Evolutionary conservation across 1,140 invertebrate genomes (phyloP).

Genomic region (Drosophila tropicalis): DNA sequence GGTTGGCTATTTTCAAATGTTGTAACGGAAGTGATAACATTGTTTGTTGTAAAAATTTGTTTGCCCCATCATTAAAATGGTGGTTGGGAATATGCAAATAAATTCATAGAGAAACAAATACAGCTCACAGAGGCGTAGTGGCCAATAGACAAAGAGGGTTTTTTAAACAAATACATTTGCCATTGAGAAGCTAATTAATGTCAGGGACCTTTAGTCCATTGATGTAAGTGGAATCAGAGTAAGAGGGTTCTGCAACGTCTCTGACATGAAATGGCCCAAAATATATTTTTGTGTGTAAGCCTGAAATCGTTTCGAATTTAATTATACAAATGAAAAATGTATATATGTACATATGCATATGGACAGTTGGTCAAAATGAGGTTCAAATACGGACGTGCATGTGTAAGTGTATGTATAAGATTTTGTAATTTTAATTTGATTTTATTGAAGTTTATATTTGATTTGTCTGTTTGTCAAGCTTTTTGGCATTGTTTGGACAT

Average conservation of each 20-base stretch:
- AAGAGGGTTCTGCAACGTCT: neutral
- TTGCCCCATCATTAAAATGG: slow-evolving; percentile 47
- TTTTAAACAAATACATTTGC: no score
- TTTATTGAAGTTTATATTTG: slow-evolving; percentile 49
- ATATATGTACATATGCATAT: neutral
- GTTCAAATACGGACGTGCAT: slow-evolving; percentile 20
- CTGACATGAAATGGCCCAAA: neutral
- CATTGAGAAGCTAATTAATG: no score
- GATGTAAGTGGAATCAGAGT: no score
- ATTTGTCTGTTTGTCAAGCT: slow-evolving; percentile 32
- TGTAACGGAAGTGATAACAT: slow-evolving; percentile 55
- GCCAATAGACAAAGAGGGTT: no score
- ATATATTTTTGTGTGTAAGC: slow-evolving; percentile 18
- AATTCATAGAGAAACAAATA: slow-evolving; percentile 19
- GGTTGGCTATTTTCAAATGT: slow-evolving; percentile 10
- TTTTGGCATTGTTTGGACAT: slow-evolving; percentile 46
- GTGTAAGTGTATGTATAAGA: slow-evolving; percentile 32
- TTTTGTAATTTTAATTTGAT: slow-evolving; percentile 59
- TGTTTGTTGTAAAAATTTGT: slow-evolving; percentile 43
- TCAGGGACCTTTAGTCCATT: no score
- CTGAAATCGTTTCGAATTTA: slow-evolving; percentile 60
- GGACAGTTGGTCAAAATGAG: neutral
- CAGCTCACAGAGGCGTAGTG: neutral
- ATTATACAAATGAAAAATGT: slow-evolving; percentile 73
- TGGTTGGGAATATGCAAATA: slow-evolving; percentile 31